Evolutionary conservation across 2,888 invertebrate genomes (phyloP).

Genomic region (Drosophila phalerata): DNA sequence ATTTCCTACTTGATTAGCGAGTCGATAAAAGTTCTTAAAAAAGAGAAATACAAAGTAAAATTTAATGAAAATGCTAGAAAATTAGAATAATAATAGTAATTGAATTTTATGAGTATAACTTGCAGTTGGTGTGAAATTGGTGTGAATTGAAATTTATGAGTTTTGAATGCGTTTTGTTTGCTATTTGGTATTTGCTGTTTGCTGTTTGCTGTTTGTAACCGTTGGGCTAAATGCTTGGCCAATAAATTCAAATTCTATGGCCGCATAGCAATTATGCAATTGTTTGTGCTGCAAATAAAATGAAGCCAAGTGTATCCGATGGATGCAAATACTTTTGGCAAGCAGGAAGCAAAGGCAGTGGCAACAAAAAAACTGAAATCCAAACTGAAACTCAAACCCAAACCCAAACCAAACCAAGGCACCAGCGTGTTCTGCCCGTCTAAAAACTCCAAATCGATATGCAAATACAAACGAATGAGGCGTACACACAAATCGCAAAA

Average conservation of each 20-base stretch:
- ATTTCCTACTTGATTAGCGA: slow-evolving; percentile 25
- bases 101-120: slow-evolving; percentile 34
- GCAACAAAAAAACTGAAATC: slow-evolving; percentile 11
- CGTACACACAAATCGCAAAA: slow-evolving; percentile 74
- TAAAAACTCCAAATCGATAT: slow-evolving; percentile 82
- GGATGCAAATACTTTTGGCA: slow-evolving; percentile 62
- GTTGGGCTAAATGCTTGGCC: slow-evolving; percentile 52
- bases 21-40: slow-evolving; percentile 46
- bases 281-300: slow-evolving; percentile 78
- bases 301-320: slow-evolving; percentile 61
- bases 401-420: slow-evolving; percentile 26
- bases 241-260: slow-evolving; percentile 68
- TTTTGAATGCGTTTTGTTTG: slow-evolving; percentile 39
- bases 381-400: too few relatives aligned
- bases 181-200: slow-evolving; percentile 20
- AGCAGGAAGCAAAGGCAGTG: slow-evolving; percentile 35
- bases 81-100: slow-evolving; percentile 36
- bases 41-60: slow-evolving; percentile 4
- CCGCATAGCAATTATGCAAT: slow-evolving; percentile 77
- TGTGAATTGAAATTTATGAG: slow-evolving; percentile 48
- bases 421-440: slow-evolving; percentile 61
- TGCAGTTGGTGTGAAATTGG: slow-evolving; percentile 47
- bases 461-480: slow-evolving; percentile 78
- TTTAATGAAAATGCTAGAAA: background rate
- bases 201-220: slow-evolving; percentile 22